Base-by-base conservation (phyloP, 92 coral and sea anemone genomes). In the Parazoanthus darwini region DNA sequence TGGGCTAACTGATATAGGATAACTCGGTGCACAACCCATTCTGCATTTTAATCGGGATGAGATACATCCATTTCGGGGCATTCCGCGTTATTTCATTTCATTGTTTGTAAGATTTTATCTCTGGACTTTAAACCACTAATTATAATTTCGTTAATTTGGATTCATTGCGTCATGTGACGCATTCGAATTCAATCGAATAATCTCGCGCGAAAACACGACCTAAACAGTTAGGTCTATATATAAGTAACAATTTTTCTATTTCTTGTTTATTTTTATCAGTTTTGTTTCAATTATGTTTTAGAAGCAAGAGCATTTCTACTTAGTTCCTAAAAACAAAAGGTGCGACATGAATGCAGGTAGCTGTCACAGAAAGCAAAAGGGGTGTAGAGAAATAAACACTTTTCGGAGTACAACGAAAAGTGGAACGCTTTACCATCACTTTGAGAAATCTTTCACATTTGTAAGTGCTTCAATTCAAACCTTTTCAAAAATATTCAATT, bases 1-100 rank as follows among this genome's bases (percentile, higher is more conserved):
- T 50, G 98, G 98, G 73, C 93, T 92, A 48, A 90, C 85, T 77
- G 96, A 20, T 8, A 95, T 88, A 81, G 98, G 98, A 76, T 95
- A 93, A 56, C 98, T 95, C 50, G 98, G 96, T 35, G 93, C 86
- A 74, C 98, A 92, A 81, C 98, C 98, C 98, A 95, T 95, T 7
- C 88, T 82, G 92, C 94, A 92, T 91, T 65, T 87, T 89, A 82
- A 79, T 42, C 94, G n/a, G 78, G 59, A n/a, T 2, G 36, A 79
- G 73, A 54, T 58, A 11, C 38, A 72, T 70, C 68, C 78, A 79
- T 86, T 74, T 33, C 50, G 35, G 70, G 10, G 42, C 81, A 89
- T 88, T 88, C 50, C 71, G 72, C 81, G 67, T 67, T 50, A 66
- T n/a, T 37, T 75, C 44, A 4, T 43, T 39, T 29, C 3, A 35